Evolutionary conservation across 2,797 vertebrate genomes (phyloP).

Genomic region (Sciurus carolinensis): DNA sequence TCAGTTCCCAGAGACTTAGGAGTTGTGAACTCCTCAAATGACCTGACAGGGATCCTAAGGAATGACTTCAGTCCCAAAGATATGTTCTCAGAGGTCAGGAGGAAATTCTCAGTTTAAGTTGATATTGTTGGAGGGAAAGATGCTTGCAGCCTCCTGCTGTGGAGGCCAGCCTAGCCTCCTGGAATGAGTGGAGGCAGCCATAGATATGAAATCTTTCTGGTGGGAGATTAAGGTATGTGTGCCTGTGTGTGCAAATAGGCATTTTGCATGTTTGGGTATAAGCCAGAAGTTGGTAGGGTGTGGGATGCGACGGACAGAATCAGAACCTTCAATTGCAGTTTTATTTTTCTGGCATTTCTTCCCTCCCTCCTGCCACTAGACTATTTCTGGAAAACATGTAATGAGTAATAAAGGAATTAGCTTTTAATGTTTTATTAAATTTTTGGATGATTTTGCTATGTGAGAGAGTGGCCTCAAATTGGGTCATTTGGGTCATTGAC

Average conservation of each 20-base stretch:
- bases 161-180: neutral
- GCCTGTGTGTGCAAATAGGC: rapidly evolving
- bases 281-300: neutral
- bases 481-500: neutral
- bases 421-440: neutral
- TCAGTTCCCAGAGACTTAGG: neutral
- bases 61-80: neutral
- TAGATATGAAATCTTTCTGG: neutral
- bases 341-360: conserved; percentile 23
- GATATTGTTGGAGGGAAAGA: neutral
- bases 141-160: neutral
- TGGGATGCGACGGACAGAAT: neutral
- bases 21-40: conserved; percentile 51
- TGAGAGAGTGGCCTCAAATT: neutral
- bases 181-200: neutral
- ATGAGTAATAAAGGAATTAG: neutral
- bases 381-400: conserved; percentile 29
- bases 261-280: neutral
- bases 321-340: neutral
- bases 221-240: neutral
- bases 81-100: neutral
- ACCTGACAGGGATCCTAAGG: conserved; percentile 13
- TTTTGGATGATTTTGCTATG: neutral
- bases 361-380: neutral
- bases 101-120: neutral